Conservation (phyloP, 2,797 vertebrate genomes). For the Knipowitschia caucasica region DNA sequence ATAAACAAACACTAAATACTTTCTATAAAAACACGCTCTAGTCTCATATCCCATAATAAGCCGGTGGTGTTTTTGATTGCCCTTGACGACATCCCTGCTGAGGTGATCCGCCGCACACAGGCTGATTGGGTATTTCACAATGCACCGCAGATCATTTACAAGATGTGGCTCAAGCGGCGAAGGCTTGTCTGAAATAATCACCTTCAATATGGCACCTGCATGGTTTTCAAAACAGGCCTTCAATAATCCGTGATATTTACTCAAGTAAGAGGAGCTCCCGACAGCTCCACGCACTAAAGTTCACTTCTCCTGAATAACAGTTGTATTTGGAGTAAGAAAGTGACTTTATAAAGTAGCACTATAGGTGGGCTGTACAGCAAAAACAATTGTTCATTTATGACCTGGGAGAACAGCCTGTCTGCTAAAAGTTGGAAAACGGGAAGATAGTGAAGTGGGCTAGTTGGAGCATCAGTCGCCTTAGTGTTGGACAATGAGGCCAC, state of each 20-base stretch:
- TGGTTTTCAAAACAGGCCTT: slow-evolving; percentile 7
- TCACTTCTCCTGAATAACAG: no score
- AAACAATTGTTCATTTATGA: no score
- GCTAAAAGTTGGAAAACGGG: no score
- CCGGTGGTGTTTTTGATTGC: slow-evolving; percentile 46
- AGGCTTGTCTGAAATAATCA: slow-evolving; percentile 32
- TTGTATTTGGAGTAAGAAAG: no score
- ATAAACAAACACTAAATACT: slow-evolving; percentile 1
- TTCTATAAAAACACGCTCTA: slow-evolving; percentile 22
- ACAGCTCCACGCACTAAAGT: no score
- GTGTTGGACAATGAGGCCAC: no score
- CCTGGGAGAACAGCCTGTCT: no score
- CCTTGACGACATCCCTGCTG: slow-evolving; percentile 53
- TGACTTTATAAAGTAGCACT: no score
- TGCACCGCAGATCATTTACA: slow-evolving; percentile 54
- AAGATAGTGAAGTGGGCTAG: no score
- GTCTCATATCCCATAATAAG: slow-evolving; percentile 29
- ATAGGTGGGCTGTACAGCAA: no score
- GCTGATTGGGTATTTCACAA: slow-evolving; percentile 62
- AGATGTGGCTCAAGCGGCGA: slow-evolving; percentile 22
- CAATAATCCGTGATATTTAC: not conserved
- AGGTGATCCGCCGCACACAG: slow-evolving; percentile 53
- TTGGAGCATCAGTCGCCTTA: no score
- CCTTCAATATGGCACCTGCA: slow-evolving; percentile 35
- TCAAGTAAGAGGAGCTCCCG: no score